Evolutionary conservation across 30 jellyfish, hydroid and myxozoan species (phyloP).

Genomic region (Phacellophora camtschatica): DNA sequence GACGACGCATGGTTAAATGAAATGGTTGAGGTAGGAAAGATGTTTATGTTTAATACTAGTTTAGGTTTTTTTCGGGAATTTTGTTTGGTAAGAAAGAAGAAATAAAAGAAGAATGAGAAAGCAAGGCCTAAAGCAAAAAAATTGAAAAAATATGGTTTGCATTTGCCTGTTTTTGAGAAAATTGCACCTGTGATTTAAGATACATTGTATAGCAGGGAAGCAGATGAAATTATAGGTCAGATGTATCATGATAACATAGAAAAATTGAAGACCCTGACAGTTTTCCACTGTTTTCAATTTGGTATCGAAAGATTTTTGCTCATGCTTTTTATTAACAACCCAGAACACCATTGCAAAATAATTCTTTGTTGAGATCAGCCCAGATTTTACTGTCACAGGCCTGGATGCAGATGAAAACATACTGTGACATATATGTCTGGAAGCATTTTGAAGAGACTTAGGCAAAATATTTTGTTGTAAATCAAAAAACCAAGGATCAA

Average conservation of each 20-base stretch:
- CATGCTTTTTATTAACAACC: conserved; percentile 16
- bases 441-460: too few relatives aligned
- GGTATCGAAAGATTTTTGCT: conserved; percentile 23
- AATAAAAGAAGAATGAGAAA: not conserved
- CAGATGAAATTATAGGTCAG: conserved; percentile 35
- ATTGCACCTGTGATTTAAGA: conserved; percentile 14
- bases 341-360: conserved; percentile 44
- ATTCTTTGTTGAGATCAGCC: not conserved
- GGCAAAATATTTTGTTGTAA: too few relatives aligned
- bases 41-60: too few relatives aligned
- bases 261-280: conserved; percentile 23
- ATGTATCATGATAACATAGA: conserved; percentile 11
- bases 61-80: too few relatives aligned
- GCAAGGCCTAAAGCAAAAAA: not conserved
- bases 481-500: too few relatives aligned
- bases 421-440: conserved; percentile 37
- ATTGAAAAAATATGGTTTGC: not conserved
- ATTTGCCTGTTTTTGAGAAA: conserved; percentile 2
- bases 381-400: conserved; percentile 16
- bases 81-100: conserved; percentile 11
- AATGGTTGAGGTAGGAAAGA: too few relatives aligned
- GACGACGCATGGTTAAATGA: too few relatives aligned
- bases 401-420: conserved; percentile 22
- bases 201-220: conserved; percentile 22
- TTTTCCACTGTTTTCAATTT: not conserved